Percentiles rank a stretch among this genome's conserved stretches.
phyloP scores from a whole-genome alignment of 2,888 invertebrate genomes.

The Cheilosia grossa region DNA sequence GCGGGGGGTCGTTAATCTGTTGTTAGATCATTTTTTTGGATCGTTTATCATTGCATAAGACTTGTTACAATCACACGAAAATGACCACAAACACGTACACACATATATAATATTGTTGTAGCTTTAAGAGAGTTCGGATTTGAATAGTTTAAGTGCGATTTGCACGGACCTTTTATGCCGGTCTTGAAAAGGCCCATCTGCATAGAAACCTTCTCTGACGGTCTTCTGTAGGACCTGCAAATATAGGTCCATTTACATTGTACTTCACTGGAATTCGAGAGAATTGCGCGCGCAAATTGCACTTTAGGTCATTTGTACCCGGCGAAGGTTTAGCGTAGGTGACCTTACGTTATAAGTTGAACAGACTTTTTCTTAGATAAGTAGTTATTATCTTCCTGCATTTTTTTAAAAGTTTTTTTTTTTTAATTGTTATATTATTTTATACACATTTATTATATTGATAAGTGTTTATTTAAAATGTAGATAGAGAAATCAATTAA shows the following conservation, averaged over 20 bases:
- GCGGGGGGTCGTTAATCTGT: constrained; percentile 52
- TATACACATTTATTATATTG: constrained; percentile 65
- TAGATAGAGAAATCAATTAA: constrained; percentile 59
- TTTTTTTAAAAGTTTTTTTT: constrained; percentile 29
- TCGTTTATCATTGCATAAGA: constrained; percentile 60
- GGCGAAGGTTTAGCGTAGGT: constrained; percentile 28
- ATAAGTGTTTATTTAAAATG: constrained; percentile 66
- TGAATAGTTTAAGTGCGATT: constrained; percentile 22
- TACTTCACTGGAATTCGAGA: not conserved
- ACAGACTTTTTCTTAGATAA: constrained; percentile 40
- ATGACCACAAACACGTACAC: constrained; percentile 27
- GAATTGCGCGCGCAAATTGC: constrained; percentile 8
- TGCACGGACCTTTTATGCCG: too few relatives aligned
- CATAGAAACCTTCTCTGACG: too few relatives aligned
- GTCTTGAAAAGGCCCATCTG: too few relatives aligned
- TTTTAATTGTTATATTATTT: constrained; percentile 53
- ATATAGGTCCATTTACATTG: too few relatives aligned
- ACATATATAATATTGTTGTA: constrained; percentile 9
- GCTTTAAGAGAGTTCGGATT: constrained; percentile 18
- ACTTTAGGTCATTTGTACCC: constrained; percentile 14
- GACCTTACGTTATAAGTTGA: constrained; percentile 48
- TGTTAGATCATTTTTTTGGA: constrained; percentile 70
- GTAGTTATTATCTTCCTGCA: constrained; percentile 30
- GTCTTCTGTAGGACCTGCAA: too few relatives aligned
- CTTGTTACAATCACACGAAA: constrained; percentile 49